Percentiles rank a stretch among this genome's conserved stretches.
Evolutionary conservation across 2,797 vertebrate species (phyloP).

Genomic region (Zalophus californianus): DNA sequence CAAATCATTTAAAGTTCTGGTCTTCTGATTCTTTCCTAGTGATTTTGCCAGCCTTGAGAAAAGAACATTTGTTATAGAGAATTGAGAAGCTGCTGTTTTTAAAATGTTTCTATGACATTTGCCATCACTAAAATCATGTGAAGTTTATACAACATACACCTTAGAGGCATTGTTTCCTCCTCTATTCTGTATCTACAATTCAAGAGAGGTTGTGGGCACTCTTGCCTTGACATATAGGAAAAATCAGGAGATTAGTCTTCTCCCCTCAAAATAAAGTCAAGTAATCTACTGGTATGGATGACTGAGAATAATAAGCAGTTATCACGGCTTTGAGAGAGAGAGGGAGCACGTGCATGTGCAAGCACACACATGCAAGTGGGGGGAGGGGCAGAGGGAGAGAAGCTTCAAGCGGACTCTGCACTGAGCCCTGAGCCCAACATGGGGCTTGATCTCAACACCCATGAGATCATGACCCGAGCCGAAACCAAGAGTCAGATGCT

Average conservation of each 20-base stretch:
- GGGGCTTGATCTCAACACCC: neutral
- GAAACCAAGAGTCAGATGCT: neutral
- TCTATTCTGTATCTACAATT: neutral
- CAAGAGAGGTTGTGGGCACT: neutral
- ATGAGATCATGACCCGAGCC: neutral
- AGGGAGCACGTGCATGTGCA: neutral
- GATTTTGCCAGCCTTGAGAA: neutral
- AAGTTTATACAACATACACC: neutral
- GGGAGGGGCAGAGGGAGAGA: neutral
- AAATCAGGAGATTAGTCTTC: neutral
- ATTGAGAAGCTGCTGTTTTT: neutral
- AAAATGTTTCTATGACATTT: neutral
- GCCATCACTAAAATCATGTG: neutral
- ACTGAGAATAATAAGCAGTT: neutral
- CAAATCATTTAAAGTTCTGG: neutral
- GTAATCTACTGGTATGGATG: neutral
- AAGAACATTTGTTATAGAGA: neutral
- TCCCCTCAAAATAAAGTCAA: neutral
- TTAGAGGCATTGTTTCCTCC: neutral
- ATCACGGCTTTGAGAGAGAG: neutral
- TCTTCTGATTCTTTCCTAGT: neutral
- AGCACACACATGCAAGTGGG: rapidly evolving
- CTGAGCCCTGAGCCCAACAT: neutral
- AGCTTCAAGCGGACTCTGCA: neutral
- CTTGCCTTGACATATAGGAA: neutral